Conservation (phyloP, 2,113 vertebrate genomes). For the Gila orcuttii region DNA sequence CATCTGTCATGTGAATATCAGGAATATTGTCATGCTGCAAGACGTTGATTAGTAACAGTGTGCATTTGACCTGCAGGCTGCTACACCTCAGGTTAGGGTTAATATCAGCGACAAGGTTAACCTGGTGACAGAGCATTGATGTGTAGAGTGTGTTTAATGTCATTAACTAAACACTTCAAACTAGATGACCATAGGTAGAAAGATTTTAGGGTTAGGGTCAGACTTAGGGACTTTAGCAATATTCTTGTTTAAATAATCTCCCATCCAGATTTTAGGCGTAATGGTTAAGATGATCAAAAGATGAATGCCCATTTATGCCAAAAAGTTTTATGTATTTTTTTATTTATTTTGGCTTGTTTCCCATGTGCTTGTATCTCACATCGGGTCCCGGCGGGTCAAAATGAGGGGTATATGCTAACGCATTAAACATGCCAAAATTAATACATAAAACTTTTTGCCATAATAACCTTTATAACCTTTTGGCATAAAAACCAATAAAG, state of each 20-base stretch:
- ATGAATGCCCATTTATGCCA: too few species aligned
- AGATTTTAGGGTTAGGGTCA: neutral
- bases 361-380: too few species aligned
- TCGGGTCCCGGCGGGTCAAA: too few species aligned
- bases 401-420: too few species aligned
- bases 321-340: too few species aligned
- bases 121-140: neutral
- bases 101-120: neutral
- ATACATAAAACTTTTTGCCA: too few species aligned
- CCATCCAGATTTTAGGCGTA: too few species aligned
- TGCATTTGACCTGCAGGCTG: neutral
- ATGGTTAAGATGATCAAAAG: too few species aligned
- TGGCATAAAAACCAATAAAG: too few species aligned
- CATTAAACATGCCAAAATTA: too few species aligned
- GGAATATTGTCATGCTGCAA: constrained; percentile 10
- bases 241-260: neutral
- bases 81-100: neutral
- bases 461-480: too few species aligned
- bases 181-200: neutral
- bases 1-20: constrained; percentile 32
- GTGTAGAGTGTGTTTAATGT: neutral
- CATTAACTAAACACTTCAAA: neutral
- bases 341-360: too few species aligned
- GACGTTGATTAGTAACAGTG: constrained; percentile 10
- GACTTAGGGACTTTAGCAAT: neutral